phyloP scores from a whole-genome alignment of 2,888 invertebrate species.

The Trypoxylon attenuatum region DNA sequence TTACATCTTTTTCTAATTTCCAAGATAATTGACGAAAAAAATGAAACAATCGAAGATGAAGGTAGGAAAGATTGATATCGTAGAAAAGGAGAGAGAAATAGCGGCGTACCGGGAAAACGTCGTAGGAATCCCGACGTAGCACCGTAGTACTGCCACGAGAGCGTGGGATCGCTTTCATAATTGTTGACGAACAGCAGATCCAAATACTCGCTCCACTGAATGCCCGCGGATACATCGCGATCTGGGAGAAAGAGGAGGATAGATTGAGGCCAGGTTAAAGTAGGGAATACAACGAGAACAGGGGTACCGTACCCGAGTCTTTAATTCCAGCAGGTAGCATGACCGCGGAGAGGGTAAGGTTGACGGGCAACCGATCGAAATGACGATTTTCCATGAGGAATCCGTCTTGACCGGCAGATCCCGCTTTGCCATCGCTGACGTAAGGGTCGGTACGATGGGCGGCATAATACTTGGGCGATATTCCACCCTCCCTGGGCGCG shows the following conservation, averaged over 20 bases:
- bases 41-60: too few species aligned
- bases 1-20: too few species aligned
- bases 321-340: conserved; percentile 89
- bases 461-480: conserved; percentile 84
- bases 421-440: conserved; percentile 83
- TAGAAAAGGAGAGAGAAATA: too few species aligned
- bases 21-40: too few species aligned
- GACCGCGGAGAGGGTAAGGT: conserved; percentile 89
- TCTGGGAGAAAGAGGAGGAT: conserved; percentile 76
- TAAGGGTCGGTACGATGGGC: conserved; percentile 88
- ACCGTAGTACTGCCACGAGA: conserved; percentile 99
- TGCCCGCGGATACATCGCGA: conserved; percentile 88
- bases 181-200: conserved; percentile 93
- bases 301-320: conserved; percentile 77
- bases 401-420: conserved; percentile 81
- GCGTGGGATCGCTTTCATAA: conserved; percentile 90
- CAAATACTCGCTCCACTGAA: conserved; percentile 96
- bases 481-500: conserved; percentile 76
- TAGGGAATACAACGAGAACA: too few species aligned
- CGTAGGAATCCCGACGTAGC: conserved; percentile 96
- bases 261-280: too few species aligned
- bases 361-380: conserved; percentile 90
- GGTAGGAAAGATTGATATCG: too few species aligned
- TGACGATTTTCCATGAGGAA: conserved; percentile 86
- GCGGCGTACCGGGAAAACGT: conserved; percentile 96